A percentile compares a stretch with the other conserved stretches of the same genome.
Evolutionary conservation across 2,113 vertebrate species (phyloP).

Genomic region (Pristiophorus japonicus): DNA sequence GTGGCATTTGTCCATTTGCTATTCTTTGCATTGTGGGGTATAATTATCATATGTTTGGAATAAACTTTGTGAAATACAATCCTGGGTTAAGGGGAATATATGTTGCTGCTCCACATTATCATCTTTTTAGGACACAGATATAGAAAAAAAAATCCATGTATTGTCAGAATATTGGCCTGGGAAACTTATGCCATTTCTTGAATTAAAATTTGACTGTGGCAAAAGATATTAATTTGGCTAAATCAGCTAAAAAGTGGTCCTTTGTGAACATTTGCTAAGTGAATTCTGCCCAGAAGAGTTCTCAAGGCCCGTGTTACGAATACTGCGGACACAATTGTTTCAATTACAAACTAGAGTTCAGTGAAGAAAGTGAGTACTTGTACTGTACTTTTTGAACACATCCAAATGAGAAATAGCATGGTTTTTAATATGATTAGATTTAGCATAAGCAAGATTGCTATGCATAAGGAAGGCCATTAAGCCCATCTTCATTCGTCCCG

Average conservation of each 20-base stretch:
- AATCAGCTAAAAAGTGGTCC: not conserved
- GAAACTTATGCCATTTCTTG: not conserved
- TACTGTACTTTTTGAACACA: too few species aligned
- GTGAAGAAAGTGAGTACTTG: too few species aligned
- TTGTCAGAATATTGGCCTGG: not conserved
- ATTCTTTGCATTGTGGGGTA: not conserved
- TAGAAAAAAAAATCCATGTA: not conserved
- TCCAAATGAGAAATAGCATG: too few species aligned
- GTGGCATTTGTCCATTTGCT: not conserved
- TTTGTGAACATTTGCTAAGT: not conserved
- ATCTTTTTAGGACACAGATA: not conserved
- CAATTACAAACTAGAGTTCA: not conserved
- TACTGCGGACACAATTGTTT: not conserved
- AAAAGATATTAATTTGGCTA: not conserved
- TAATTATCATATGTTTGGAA: not conserved
- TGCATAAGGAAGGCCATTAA: too few species aligned
- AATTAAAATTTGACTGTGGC: not conserved
- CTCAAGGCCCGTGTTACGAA: not conserved
- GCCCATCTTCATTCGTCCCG: too few species aligned
- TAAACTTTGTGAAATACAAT: not conserved
- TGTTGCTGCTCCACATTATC: not conserved
- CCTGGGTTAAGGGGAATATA: too few species aligned
- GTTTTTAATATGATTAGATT: too few species aligned
- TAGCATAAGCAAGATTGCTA: too few species aligned
- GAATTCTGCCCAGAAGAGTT: not conserved